These are phyloP conservation scores for Eulemur macaco DNA, from an alignment of 2,113 vertebrate species.

Conservation along the genomic window DNA sequence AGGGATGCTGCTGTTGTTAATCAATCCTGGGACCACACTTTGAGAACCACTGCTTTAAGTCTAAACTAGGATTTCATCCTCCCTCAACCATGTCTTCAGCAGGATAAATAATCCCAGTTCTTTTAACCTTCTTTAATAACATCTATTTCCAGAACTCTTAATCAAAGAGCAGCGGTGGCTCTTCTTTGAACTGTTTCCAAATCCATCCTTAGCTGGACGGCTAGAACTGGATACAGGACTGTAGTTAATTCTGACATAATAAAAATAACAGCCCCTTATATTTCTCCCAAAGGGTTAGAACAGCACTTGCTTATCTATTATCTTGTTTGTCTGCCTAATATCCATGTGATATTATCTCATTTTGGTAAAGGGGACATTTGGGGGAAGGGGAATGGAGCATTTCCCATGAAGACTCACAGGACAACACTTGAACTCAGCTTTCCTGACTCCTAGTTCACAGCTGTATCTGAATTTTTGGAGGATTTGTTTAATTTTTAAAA, in stretches of 20 bases:
- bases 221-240: neutral
- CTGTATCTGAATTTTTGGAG: neutral
- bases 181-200: constrained; percentile 27
- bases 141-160: constrained; percentile 34
- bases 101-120: neutral
- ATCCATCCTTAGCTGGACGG: neutral
- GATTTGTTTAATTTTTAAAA: constrained; percentile 14
- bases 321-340: neutral
- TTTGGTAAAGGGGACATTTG: neutral
- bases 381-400: neutral
- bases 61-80: neutral
- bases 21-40: neutral
- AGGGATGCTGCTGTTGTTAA: neutral
- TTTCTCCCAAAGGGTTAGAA: neutral
- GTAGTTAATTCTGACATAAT: constrained; percentile 21
- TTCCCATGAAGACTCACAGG: neutral
- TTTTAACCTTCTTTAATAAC: neutral
- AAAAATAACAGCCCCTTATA: neutral
- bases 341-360: neutral
- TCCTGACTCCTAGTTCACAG: neutral
- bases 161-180: neutral
- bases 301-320: neutral
- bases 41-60: neutral
- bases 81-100: neutral
- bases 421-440: neutral